phyloP scores from a whole-genome alignment of 64 coral and sea anemone genomes.

The Dendronephthya gigantea region DNA sequence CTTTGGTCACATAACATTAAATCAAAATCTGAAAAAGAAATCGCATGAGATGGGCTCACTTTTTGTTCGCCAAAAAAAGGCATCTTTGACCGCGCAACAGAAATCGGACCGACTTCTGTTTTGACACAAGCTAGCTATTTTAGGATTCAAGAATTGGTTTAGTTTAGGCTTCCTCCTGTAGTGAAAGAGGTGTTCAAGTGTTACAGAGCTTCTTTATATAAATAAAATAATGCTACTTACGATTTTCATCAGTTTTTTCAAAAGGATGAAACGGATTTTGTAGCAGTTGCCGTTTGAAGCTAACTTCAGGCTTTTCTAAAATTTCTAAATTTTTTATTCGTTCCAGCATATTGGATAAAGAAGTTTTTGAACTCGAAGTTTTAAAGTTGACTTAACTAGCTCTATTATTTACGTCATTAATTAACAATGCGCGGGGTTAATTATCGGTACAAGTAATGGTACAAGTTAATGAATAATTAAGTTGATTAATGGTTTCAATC shows the following conservation, averaged over 20 bases:
- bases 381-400: background rate
- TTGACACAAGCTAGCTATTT: no score
- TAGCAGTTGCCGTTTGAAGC: conserved; percentile 40
- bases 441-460: no score
- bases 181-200: no score
- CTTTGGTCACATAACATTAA: conserved; percentile 47
- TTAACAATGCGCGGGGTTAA: no score
- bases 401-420: background rate
- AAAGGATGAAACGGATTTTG: conserved; percentile 57
- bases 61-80: no score
- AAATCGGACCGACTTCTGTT: no score
- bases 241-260: conserved; percentile 16
- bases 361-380: no score
- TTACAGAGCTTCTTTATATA: no score
- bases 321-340: conserved; percentile 55
- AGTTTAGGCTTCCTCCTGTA: background rate
- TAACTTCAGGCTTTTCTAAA: conserved; percentile 63
- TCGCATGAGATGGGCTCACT: background rate
- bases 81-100: background rate
- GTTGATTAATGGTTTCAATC: no score
- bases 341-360: background rate
- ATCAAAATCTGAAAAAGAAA: conserved; percentile 48
- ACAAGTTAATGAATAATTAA: no score
- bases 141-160: no score
- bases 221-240: background rate